A percentile compares a stretch with the other conserved stretches of the same genome.
Conservation (phyloP, 2,797 vertebrate genomes). For the Novumbra hubbsi region DNA sequence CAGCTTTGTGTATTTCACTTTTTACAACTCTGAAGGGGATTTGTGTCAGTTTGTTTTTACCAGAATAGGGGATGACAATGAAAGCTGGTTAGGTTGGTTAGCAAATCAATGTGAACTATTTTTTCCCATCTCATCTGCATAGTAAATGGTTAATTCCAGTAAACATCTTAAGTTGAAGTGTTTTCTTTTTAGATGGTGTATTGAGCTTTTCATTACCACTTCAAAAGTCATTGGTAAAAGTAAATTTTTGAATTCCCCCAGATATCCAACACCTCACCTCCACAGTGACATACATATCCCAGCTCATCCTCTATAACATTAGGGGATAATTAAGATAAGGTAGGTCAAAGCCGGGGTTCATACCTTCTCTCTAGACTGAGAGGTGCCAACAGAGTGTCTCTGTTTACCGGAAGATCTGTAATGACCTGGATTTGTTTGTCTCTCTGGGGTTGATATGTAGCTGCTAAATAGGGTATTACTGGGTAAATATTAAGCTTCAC, state of each 20-base stretch:
- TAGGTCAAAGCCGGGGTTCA: constrained; percentile 23
- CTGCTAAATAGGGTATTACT: background rate
- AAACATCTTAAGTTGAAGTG: background rate
- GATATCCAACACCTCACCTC: constrained; percentile 25
- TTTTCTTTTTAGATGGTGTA: constrained; percentile 14
- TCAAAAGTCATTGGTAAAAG: constrained; percentile 30
- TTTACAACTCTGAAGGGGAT: background rate
- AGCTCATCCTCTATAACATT: constrained; percentile 24
- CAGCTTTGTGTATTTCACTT: background rate
- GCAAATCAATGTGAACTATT: background rate
- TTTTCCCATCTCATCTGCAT: background rate
- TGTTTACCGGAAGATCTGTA: constrained; percentile 27
- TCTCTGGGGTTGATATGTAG: background rate
- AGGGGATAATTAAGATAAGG: constrained; percentile 44
- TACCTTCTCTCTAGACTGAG: constrained; percentile 34
- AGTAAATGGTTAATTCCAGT: background rate
- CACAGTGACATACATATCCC: constrained; percentile 9
- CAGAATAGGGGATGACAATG: background rate
- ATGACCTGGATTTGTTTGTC: constrained; percentile 22
- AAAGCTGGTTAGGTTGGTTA: background rate
- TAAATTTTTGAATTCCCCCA: constrained; percentile 25
- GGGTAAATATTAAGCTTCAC: too few species aligned
- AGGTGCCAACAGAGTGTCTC: constrained; percentile 36
- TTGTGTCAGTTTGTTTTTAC: background rate
- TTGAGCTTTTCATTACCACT: constrained; percentile 38